These are phyloP conservation scores for Otus sunia DNA, from an alignment of 2,113 vertebrate genomes.

Conservation along the genomic window DNA sequence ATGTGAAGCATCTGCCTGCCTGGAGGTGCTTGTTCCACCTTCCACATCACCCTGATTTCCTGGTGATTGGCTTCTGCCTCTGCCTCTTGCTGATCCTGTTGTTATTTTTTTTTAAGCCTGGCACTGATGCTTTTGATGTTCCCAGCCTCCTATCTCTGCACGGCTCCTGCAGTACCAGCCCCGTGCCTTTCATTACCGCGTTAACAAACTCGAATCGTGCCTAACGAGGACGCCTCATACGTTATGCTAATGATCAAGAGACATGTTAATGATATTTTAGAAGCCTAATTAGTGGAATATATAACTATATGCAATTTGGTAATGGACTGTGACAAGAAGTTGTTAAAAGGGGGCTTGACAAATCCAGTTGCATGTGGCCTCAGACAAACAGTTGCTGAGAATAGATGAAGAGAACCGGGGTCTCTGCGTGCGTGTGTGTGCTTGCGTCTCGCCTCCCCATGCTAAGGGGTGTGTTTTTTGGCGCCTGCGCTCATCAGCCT, in stretches of 20 bases:
- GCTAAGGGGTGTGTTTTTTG: conserved; percentile 25
- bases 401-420: conserved; percentile 54
- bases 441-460: neutral
- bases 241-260: conserved; percentile 99
- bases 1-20: neutral
- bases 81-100: neutral
- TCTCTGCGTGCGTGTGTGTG: neutral
- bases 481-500: neutral
- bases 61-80: neutral
- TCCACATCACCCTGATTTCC: neutral
- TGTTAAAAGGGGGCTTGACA: conserved; percentile 84
- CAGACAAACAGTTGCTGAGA: conserved; percentile 74
- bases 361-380: conserved; percentile 80
- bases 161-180: conserved; percentile 55
- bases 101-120: neutral
- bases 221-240: conserved; percentile 93
- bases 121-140: conserved; percentile 35
- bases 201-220: conserved; percentile 89
- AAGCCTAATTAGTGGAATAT: conserved; percentile 99
- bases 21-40: neutral
- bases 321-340: conserved; percentile 96
- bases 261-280: conserved; percentile 99
- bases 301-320: conserved; percentile 96
- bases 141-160: conserved; percentile 48
- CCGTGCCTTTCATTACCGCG: conserved; percentile 83